Conservation (phyloP, 2,888 invertebrate species). For the Microchrysa polita region DNA sequence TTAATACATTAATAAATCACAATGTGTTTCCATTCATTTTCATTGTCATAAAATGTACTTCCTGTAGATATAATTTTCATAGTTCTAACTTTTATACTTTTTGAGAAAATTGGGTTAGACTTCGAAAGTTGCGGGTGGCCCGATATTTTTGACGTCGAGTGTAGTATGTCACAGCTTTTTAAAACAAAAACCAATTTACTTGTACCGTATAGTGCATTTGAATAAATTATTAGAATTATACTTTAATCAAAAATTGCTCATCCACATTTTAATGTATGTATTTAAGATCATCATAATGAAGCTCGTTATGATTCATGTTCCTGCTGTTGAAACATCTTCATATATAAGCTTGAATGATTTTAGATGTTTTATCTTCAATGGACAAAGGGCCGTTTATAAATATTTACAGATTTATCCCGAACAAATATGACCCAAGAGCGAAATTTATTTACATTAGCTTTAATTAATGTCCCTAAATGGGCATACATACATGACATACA, state of each 20-base stretch:
- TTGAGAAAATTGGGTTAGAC: too few relatives aligned
- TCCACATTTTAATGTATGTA: slow-evolving; percentile 36
- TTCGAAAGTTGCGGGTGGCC: too few relatives aligned
- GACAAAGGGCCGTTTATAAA: slow-evolving; percentile 53
- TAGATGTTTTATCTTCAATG: slow-evolving; percentile 37
- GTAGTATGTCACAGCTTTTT: too few relatives aligned
- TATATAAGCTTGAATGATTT: slow-evolving; percentile 23
- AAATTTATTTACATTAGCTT: slow-evolving; percentile 57
- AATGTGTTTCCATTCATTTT: too few relatives aligned
- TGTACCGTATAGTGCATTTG: slow-evolving; percentile 14
- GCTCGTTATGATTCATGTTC: slow-evolving; percentile 1
- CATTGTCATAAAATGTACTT: too few relatives aligned
- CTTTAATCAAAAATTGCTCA: slow-evolving; percentile 41
- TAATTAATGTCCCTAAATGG: slow-evolving; percentile 56
- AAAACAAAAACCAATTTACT: too few relatives aligned
- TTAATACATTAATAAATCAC: too few relatives aligned
- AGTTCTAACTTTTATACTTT: too few relatives aligned
- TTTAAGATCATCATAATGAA: slow-evolving; percentile 30
- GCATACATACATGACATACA: slow-evolving; percentile 48
- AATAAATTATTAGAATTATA: slow-evolving; percentile 31
- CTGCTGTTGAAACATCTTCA: slow-evolving; percentile 13
- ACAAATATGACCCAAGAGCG: slow-evolving; percentile 56
- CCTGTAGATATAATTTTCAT: too few relatives aligned
- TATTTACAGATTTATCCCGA: slow-evolving; percentile 56
- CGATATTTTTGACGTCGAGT: too few relatives aligned